These are phyloP conservation scores for Microplitis mediator DNA, from an alignment of 1,140 invertebrate genomes.

Conservation along the genomic window DNA sequence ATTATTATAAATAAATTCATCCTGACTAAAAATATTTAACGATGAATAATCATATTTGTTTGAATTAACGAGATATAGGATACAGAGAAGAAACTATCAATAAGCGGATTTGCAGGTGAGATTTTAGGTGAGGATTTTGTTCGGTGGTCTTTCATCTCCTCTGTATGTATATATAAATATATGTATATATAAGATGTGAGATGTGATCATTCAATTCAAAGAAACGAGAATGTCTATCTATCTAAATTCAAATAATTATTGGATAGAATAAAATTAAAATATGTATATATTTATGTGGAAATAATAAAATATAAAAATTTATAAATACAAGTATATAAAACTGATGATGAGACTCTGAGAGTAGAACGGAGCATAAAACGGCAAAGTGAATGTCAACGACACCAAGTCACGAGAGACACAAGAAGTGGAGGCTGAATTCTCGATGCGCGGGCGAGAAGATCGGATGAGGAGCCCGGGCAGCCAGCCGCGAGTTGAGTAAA, in stretches of 20 bases:
- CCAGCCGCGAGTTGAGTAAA: constrained; percentile 30
- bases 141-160: constrained; percentile 5
- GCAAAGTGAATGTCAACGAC: not conserved
- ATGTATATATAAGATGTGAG: too few species aligned
- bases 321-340: constrained; percentile 6
- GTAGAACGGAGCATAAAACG: not conserved
- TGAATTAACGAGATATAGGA: not conserved
- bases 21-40: not conserved
- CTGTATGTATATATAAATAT: too few species aligned
- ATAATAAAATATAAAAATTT: constrained; percentile 6
- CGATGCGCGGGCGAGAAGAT: constrained; percentile 12
- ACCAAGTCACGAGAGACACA: constrained; percentile 2
- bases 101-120: constrained; percentile 4
- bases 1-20: too few species aligned
- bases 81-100: not conserved
- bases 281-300: not conserved
- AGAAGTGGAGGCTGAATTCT: not conserved
- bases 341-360: not conserved
- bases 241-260: not conserved
- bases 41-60: constrained; percentile 17
- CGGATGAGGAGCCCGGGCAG: not conserved
- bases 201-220: constrained; percentile 7
- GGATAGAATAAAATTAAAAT: not conserved
- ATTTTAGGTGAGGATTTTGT: constrained; percentile 6
- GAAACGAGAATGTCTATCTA: not conserved